These are phyloP conservation scores for Aspidiotus rigidus DNA, from an alignment of 2,888 invertebrate species.

Conservation along the genomic window DNA sequence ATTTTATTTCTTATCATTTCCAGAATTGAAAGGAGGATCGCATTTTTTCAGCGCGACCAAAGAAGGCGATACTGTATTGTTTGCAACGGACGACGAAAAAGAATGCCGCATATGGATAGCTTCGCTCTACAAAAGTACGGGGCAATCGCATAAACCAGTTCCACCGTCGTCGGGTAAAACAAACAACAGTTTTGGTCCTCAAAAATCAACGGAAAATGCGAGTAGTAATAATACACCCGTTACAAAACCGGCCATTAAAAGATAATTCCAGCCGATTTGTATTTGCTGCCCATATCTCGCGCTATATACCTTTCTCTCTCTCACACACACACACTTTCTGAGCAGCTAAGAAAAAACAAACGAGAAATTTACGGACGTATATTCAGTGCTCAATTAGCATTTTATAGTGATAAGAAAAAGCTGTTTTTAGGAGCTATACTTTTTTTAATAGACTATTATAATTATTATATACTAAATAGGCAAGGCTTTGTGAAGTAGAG, in stretches of 20 bases:
- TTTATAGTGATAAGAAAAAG: constrained; percentile 4
- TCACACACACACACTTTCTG: neutral
- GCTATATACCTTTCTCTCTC: neutral
- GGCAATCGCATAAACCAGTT: constrained; percentile 27
- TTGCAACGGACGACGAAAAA: constrained; percentile 30
- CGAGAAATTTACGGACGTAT: neutral
- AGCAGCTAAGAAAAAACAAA: neutral
- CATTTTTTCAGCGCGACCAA: constrained; percentile 30
- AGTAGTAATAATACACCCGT: neutral
- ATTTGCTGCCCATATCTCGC: neutral
- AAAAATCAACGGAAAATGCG: constrained; percentile 13
- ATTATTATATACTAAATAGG: neutral
- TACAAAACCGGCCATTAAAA: constrained; percentile 19
- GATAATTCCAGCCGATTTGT: constrained; percentile 11
- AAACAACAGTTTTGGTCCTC: constrained; percentile 10
- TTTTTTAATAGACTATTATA: neutral
- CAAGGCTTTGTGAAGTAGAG: neutral
- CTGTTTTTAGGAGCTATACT: neutral
- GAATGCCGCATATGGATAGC: constrained; percentile 27
- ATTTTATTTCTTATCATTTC: neutral
- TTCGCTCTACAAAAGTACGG: constrained; percentile 26
- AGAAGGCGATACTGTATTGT: constrained; percentile 28
- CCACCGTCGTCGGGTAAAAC: constrained; percentile 17
- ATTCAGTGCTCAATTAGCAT: constrained; percentile 28
- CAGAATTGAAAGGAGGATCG: constrained; percentile 28